Evolutionary conservation across 2,888 invertebrate species (phyloP).

Genomic region (Drosophila koepferae): DNA sequence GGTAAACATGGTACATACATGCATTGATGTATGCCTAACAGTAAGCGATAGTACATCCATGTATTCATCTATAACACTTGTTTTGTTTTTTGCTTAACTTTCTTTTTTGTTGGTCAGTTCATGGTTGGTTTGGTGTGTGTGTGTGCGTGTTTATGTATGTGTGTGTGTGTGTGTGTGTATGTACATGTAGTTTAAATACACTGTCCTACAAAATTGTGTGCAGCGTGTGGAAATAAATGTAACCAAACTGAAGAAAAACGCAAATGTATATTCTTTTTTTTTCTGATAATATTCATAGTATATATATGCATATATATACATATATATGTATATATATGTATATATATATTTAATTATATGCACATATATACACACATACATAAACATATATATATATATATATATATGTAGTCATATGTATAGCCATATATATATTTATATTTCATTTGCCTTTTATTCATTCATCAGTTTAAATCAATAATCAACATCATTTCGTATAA

Average conservation of each 20-base stretch:
- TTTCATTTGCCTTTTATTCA: slow-evolving; percentile 71
- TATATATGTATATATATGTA: not conserved
- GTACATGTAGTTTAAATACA: slow-evolving; percentile 55
- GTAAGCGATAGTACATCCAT: slow-evolving; percentile 45
- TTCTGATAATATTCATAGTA: slow-evolving; percentile 66
- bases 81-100: not conserved
- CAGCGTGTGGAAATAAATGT: slow-evolving; percentile 53
- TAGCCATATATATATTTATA: slow-evolving; percentile 60
- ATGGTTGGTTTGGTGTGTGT: slow-evolving; percentile 36
- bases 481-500: slow-evolving; percentile 81
- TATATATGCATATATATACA: slow-evolving; percentile 24
- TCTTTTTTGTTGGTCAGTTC: slow-evolving; percentile 65
- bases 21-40: slow-evolving; percentile 46
- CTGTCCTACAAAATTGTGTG: slow-evolving; percentile 24
- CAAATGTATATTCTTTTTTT: slow-evolving; percentile 48
- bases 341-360: not conserved
- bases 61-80: slow-evolving; percentile 27
- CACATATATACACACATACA: not conserved
- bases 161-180: slow-evolving; percentile 32
- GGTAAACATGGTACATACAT: slow-evolving; percentile 36
- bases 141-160: slow-evolving; percentile 5
- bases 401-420: slow-evolving; percentile 52
- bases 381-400: slow-evolving; percentile 48
- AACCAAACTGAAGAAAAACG: slow-evolving; percentile 63
- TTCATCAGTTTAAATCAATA: slow-evolving; percentile 76